These are phyloP conservation scores for Eurois occulta DNA, from an alignment of 2,888 invertebrate genomes.

Conservation along the genomic window DNA sequence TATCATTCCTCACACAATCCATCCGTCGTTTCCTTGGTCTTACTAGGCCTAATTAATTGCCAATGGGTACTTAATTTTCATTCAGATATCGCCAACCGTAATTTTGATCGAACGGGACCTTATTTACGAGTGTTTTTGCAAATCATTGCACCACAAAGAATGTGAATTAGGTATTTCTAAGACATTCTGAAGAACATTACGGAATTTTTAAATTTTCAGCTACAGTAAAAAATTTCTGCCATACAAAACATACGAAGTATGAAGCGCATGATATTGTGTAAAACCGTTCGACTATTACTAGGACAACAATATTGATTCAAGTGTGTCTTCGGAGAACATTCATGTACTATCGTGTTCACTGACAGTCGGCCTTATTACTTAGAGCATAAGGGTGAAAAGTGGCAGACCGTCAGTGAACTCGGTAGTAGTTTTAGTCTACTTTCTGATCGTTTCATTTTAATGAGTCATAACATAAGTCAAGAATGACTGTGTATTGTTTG, in stretches of 20 bases:
- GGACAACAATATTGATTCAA: constrained; percentile 61
- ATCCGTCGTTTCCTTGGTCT: too few species aligned
- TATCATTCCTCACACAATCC: too few species aligned
- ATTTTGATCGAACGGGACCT: neutral
- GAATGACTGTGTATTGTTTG: constrained; percentile 13
- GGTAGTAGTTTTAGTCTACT: constrained; percentile 40
- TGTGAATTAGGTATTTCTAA: neutral
- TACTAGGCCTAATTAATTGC: neutral
- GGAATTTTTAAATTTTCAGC: neutral
- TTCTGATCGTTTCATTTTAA: constrained; percentile 48
- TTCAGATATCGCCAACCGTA: neutral
- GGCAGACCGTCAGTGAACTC: neutral
- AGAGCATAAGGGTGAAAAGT: neutral
- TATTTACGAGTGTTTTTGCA: neutral
- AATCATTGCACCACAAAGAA: neutral
- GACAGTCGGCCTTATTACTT: neutral
- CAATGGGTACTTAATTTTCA: neutral
- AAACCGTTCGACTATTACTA: constrained; percentile 30
- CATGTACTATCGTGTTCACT: neutral
- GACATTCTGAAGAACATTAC: neutral
- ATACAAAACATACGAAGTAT: neutral
- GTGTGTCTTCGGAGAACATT: constrained; percentile 50
- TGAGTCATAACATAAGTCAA: constrained; percentile 48
- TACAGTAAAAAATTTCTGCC: neutral
- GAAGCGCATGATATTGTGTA: neutral